Evolutionary conservation across 2,888 invertebrate species (phyloP), one percentile per base, ranked within the genome.

Genomic region (Drosophila paramelanica): DNA sequence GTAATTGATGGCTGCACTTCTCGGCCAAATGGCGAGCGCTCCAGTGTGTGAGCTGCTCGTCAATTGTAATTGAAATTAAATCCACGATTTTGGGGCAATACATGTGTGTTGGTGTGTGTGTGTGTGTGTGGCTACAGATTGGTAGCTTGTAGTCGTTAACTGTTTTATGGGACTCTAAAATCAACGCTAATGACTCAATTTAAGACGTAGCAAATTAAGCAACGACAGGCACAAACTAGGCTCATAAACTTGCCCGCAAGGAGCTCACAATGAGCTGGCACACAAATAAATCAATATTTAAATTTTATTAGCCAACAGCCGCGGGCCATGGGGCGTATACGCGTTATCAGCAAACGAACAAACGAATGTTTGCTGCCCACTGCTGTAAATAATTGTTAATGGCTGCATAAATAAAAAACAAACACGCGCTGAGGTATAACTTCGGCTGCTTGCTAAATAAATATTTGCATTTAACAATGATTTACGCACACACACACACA

Each of bases 141-240:
- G 36, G 10, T 17, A 10, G n/a, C 1, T 20, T 14, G 55, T 45
- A 53, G 66, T 79, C 81, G 79, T 83, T 82, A 77, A 66, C 64
- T 57, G 53, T 64, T 83, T 84, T 79, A 83, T 70, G 71, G 62
- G 64, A 56, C 60, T 68, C 65, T 84, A 82, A 83, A 83, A 83
- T 74, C 80, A 71, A 74, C 53, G 70, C 77, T 82, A 84, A 83
- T 84, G 80, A 81, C 81, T 81, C 70, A 80, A 82, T 83, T 80
- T 72, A 53, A 36, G 36, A 11, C 36, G 36, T 11, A 51, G 67
- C 69, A 73, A 75, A 81, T 81, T 67, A 81, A 76, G 56, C 67
- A 66, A 57, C 67, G 55, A 71, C 13, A 6, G 17, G 25, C 33
- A 33, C 46, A 45, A 67, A 56, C 67, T 71, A 64, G 58, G 47